Base-by-base conservation (phyloP, 2,113 vertebrate genomes). In the Mugil cephalus region DNA sequence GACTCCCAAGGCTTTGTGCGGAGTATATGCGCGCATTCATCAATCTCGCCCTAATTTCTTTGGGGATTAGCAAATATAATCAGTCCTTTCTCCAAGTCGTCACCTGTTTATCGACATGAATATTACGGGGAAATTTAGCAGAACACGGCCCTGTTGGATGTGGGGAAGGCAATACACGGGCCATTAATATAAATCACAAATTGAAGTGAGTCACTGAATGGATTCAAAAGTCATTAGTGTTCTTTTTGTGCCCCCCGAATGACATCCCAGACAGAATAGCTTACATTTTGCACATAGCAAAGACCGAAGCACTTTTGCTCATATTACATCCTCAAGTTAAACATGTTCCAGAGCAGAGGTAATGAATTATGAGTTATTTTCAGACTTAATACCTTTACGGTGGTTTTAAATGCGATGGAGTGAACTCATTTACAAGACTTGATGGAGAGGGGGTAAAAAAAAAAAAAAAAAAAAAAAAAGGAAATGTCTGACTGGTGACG, bases 11-110 rank as follows among this genome's bases (percentile, higher is more conserved):
- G 89, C 90, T 93, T 87, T 92, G 86, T 90, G 81, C 39, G 64
- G 83, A 88, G 86, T 91, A 82, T 84, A 90, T 89, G 84, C 89
- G 54, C 54, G 70, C 87, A 88, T 87, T 93, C 87, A 90, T 89
- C 91, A 88, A 89, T 90, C 87, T 84, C 73, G 71, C 76, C 80
- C 85, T 86, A 89, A 88, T 84, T 89, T 80, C 87, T 92, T 83
- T 74, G 87, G 85, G 89, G 89, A 85, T 89, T 92, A 91, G 84
- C 87, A 85, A 90, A 90, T 88, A 81, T 87, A 91, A 92, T 91
- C 87, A 90, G 83, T 45, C 85, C 79, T 80, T 88, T 84, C 83
- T 82, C 73, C 78, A 79, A 89, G 86, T 84, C 64, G 75, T 88
- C 89, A 87, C 90, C 90, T 89, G 87, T 85, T 87, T 86, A 88